These are phyloP conservation scores for Otis tarda DNA, from an alignment of 2,113 vertebrate genomes.

Conservation along the genomic window DNA sequence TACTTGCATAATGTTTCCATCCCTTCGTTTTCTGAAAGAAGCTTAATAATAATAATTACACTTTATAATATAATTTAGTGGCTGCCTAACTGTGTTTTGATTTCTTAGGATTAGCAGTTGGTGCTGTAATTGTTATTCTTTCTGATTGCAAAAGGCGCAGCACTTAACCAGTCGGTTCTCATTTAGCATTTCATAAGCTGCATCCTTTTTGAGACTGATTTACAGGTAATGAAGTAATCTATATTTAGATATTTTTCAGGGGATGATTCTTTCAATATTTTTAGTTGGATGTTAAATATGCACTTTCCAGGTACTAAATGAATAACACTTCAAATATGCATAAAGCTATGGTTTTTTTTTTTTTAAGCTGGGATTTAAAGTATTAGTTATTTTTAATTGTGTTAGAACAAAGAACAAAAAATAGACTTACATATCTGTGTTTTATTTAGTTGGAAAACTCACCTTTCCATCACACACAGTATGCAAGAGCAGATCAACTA, in stretches of 20 bases:
- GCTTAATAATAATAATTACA: slow-evolving; percentile 64
- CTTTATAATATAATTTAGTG: slow-evolving; percentile 56
- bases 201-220: slow-evolving; percentile 48
- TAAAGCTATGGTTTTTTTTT: background rate
- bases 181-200: background rate
- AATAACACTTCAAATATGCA: background rate
- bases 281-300: slow-evolving; percentile 47
- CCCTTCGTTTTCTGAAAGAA: slow-evolving; percentile 49
- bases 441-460: background rate
- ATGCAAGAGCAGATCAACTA: background rate
- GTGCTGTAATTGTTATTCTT: slow-evolving; percentile 42
- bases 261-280: slow-evolving; percentile 36
- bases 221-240: slow-evolving; percentile 64
- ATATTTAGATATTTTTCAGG: slow-evolving; percentile 68
- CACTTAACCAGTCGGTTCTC: background rate
- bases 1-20: background rate
- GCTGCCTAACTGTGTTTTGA: slow-evolving; percentile 70
- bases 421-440: background rate
- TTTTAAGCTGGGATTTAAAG: background rate
- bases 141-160: slow-evolving; percentile 40
- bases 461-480: background rate
- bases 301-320: slow-evolving; percentile 12
- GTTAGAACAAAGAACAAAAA: background rate
- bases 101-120: slow-evolving; percentile 52
- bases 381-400: background rate